A percentile compares a stretch with the other conserved stretches of the same genome.
These are phyloP conservation scores for Leptopilina syphax DNA, from an alignment of 2,888 invertebrate genomes.

Conservation along the genomic window DNA sequence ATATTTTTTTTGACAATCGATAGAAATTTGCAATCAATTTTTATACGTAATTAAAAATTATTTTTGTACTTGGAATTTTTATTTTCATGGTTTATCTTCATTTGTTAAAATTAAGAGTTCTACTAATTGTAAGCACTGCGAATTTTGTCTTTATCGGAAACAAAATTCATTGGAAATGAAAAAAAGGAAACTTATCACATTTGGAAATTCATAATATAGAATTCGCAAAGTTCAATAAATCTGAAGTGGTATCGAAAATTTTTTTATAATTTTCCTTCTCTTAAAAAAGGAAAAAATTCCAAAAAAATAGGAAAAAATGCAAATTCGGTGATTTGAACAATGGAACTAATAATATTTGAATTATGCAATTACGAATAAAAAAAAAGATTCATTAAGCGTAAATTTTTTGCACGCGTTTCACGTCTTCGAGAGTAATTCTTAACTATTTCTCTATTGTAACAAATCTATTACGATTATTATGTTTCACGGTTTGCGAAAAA, in stretches of 20 bases:
- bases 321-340: slow-evolving; percentile 27
- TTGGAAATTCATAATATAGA: background rate
- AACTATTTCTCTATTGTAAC: background rate
- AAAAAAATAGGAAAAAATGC: background rate
- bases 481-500: slow-evolving; percentile 12
- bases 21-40: slow-evolving; percentile 20
- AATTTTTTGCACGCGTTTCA: slow-evolving; percentile 34
- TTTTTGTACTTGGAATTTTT: slow-evolving; percentile 34
- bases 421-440: slow-evolving; percentile 24
- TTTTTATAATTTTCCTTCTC: background rate
- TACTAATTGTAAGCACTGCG: background rate
- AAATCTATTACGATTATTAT: slow-evolving; percentile 26
- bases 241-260: slow-evolving; percentile 11
- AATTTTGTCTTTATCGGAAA: background rate
- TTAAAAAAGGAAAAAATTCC: too few species aligned
- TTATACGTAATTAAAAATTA: background rate
- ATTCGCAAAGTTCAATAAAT: slow-evolving; percentile 26
- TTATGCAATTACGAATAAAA: slow-evolving; percentile 6
- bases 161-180: background rate
- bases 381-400: slow-evolving; percentile 13
- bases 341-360: slow-evolving; percentile 10
- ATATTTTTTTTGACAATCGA: slow-evolving; percentile 32
- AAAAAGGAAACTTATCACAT: slow-evolving; percentile 21
- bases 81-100: slow-evolving; percentile 6
- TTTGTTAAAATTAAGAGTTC: background rate